A percentile compares a stretch with the other conserved stretches of the same genome.
Conservation (phyloP, 2,113 vertebrate species). For the Capricornis sumatraensis region DNA sequence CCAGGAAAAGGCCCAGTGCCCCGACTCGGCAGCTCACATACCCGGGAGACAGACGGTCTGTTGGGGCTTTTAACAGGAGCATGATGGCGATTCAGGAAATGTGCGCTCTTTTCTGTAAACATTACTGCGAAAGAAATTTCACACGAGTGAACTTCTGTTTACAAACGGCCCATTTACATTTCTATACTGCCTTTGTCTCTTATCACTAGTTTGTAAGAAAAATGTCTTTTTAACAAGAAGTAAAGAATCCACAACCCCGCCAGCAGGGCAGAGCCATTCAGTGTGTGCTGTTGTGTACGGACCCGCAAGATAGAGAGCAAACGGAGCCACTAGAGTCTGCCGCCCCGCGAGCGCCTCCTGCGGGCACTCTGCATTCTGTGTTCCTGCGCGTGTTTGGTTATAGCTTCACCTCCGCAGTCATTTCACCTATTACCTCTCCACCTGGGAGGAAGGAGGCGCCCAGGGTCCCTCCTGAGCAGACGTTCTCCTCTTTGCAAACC, state of each 20-base stretch:
- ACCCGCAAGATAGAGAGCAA: neutral
- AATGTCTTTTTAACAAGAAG: neutral
- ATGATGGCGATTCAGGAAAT: neutral
- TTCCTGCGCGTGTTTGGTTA: accelerated
- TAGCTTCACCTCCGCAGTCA: neutral
- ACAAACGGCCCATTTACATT: too few relatives aligned
- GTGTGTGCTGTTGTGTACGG: accelerated
- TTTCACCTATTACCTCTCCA: neutral
- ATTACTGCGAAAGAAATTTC: neutral
- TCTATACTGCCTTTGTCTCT: neutral
- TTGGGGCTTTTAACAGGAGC: too few relatives aligned
- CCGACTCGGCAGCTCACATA: accelerated
- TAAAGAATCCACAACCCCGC: too few relatives aligned
- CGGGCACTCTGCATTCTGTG: neutral
- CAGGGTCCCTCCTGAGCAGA: neutral
- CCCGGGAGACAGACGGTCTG: accelerated
- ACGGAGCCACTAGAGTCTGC: accelerated
- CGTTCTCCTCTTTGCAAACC: neutral
- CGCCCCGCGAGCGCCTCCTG: too few relatives aligned
- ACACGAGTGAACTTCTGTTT: neutral
- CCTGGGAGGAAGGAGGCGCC: too few relatives aligned
- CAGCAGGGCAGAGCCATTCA: neutral
- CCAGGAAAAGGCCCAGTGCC: neutral
- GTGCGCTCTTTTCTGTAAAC: neutral
- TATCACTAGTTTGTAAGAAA: neutral